Conservation (phyloP, 2,113 vertebrate genomes). For the Neotoma lepida region DNA sequence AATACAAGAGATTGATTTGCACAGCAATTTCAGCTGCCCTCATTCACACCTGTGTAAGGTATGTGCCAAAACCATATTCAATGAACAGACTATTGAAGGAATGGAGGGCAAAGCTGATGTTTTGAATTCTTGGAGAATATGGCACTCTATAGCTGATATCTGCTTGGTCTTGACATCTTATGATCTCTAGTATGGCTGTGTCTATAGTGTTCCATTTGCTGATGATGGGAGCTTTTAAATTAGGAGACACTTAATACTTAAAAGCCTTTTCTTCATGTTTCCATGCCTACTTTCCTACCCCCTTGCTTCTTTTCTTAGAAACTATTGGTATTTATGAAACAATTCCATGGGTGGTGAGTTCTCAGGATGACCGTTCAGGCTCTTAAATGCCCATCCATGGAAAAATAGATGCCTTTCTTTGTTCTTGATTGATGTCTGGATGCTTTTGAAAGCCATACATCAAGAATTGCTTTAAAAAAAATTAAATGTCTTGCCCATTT, state of each 20-base stretch:
- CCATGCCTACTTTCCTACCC: not conserved
- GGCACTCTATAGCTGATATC: not conserved
- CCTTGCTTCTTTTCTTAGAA: constrained; percentile 1
- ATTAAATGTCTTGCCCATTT: constrained; percentile 48
- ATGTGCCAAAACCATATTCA: not conserved
- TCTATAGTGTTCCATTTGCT: not conserved
- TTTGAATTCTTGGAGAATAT: constrained; percentile 6
- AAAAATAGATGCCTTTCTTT: constrained; percentile 1
- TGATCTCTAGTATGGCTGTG: not conserved
- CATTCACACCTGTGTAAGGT: not conserved
- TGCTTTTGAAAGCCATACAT: constrained; percentile 46
- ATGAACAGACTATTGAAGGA: not conserved
- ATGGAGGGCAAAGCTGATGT: not conserved
- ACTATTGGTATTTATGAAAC: constrained; percentile 23
- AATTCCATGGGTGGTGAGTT: not conserved
- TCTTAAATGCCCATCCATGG: not conserved
- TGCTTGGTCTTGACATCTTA: constrained; percentile 14
- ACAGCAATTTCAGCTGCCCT: constrained; percentile 20
- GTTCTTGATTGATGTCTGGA: not conserved
- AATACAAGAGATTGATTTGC: not conserved
- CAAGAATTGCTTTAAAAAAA: constrained; percentile 47
- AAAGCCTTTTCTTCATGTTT: not conserved
- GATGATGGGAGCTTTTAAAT: not conserved
- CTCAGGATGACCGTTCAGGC: not conserved
- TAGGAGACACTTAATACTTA: constrained; percentile 10